Evolutionary conservation across 2,113 vertebrate genomes (phyloP).

Genomic region (Periophthalmus modestus): DNA sequence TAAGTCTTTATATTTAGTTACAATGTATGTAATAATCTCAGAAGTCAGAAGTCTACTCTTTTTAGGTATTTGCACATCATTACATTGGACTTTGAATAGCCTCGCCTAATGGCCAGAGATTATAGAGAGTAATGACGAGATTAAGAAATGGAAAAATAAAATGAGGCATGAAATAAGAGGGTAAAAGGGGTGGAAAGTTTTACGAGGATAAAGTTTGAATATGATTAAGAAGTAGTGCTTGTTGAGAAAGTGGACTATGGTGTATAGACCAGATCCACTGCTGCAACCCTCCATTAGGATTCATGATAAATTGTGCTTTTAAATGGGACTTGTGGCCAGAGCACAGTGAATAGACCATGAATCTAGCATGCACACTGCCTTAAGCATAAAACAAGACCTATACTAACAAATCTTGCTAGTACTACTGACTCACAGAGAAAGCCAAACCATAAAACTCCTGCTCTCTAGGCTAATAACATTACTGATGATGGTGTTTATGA

Average conservation of each 20-base stretch:
- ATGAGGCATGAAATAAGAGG: conserved; percentile 9
- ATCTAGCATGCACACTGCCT: conserved; percentile 1
- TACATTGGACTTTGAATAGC: conserved; percentile 3
- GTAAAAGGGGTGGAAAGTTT: conserved; percentile 13
- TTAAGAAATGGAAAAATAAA: conserved; percentile 15
- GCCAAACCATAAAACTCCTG: neutral
- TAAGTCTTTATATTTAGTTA: neutral
- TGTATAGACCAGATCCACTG: conserved; percentile 14
- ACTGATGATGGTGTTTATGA: conserved; percentile 28
- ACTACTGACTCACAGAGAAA: neutral
- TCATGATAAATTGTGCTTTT: conserved; percentile 42
- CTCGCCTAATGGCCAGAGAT: conserved; percentile 7
- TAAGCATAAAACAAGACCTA: neutral
- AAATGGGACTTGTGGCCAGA: conserved; percentile 40
- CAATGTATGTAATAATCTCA: neutral
- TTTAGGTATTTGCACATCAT: conserved; percentile 9
- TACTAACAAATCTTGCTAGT: neutral
- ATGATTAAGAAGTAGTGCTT: conserved; percentile 18
- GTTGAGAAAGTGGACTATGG: conserved; percentile 16
- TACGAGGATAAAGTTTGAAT: conserved; percentile 14
- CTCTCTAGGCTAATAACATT: neutral
- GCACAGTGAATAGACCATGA: conserved; percentile 21
- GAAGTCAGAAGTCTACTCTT: neutral
- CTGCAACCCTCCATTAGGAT: conserved; percentile 35
- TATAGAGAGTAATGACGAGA: conserved; percentile 7